Base-by-base conservation (phyloP, 2,888 invertebrate genomes). In the Hypolimnas misippus region DNA sequence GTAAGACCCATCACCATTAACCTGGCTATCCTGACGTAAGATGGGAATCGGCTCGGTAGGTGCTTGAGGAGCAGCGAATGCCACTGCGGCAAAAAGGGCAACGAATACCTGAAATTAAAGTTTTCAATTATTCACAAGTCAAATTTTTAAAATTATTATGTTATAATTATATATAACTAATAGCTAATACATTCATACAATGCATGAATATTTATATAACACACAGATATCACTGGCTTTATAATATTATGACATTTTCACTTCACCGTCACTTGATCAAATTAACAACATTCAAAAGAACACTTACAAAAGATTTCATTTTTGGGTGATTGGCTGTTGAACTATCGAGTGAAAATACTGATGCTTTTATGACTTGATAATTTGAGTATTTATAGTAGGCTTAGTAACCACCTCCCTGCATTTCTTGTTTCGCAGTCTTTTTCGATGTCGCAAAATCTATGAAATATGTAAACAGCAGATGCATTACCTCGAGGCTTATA, bases 1-100 rank as follows among this genome's bases (percentile, higher is more conserved):
- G 78, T 94, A 95, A 7, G 93, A 90, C 33, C 95, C 95, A 62
- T 95, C 95, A 0, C 93, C 93, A 70, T 93, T 92, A 62, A 93
- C 82, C 69, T 94, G 93, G 71, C 92, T 92, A 67, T 93, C 88
- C 68, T 94, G 94, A 7, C 92, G 90, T 7, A 95, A 67, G 61
- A 95, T 95, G 0, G 93, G 89, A 25, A 92, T 83, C 8, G 89
- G 87, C 59, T 91, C 88, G 0, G 84, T 73, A 8, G 87, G 77
- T 2, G 75, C 81, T 72, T 90, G 91, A 0, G 91, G 91, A 5
- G 88, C 89, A 40, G 86, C 88, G 3, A 81, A 75, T 33, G 83
- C 82, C 66, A 81, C 84, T 25, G 85, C 85, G 50, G 81, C 77
- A 69, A 89, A 76, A 76, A 86, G 75, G 17, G 82, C 83, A 66